These are phyloP conservation scores for Sceliomorpha sp. DNA, from an alignment of 2,888 invertebrate genomes.

Conservation along the genomic window DNA sequence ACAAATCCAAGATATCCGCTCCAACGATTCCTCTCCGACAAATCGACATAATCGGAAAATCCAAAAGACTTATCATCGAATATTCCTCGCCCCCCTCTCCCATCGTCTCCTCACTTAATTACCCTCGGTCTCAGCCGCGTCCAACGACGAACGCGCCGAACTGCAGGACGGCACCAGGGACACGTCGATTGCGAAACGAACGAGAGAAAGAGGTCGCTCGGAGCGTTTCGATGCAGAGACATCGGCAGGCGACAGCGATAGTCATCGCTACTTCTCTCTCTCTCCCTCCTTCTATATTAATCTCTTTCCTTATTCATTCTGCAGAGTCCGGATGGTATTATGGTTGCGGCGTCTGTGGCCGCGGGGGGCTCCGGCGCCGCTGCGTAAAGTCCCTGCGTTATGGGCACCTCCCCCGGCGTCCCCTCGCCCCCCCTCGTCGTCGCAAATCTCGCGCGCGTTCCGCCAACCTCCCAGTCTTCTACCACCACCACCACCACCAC, in stretches of 20 bases:
- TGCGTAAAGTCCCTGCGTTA: conserved; percentile 79
- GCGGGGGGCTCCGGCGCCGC: conserved; percentile 80
- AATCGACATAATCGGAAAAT: too few species aligned
- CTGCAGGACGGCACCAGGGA: conserved; percentile 34
- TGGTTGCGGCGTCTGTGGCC: conserved; percentile 79
- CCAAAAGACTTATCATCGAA: too few species aligned
- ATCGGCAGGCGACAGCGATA: conserved; percentile 68
- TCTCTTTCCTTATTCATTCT: conserved; percentile 53
- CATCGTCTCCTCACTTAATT: too few species aligned
- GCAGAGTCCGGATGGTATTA: conserved; percentile 67
- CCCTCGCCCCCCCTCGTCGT: conserved; percentile 47
- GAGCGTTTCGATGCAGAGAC: conserved; percentile 39
- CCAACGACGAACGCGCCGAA: too few species aligned
- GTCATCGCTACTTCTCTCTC: conserved; percentile 59
- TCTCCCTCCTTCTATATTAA: conserved; percentile 40
- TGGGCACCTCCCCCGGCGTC: conserved; percentile 62
- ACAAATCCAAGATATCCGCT: too few species aligned
- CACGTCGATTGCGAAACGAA: conserved; percentile 41
- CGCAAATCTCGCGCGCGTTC: too few species aligned
- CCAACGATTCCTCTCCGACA: too few species aligned
- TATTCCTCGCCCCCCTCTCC: too few species aligned
- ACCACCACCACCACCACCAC: too few species aligned
- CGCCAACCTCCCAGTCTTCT: too few species aligned
- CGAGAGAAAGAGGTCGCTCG: conserved; percentile 30
- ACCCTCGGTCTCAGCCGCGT: too few species aligned